Percentiles rank a stretch among this genome's conserved stretches.
Conservation (phyloP, 1,140 invertebrate genomes). For the Musca domestica region DNA sequence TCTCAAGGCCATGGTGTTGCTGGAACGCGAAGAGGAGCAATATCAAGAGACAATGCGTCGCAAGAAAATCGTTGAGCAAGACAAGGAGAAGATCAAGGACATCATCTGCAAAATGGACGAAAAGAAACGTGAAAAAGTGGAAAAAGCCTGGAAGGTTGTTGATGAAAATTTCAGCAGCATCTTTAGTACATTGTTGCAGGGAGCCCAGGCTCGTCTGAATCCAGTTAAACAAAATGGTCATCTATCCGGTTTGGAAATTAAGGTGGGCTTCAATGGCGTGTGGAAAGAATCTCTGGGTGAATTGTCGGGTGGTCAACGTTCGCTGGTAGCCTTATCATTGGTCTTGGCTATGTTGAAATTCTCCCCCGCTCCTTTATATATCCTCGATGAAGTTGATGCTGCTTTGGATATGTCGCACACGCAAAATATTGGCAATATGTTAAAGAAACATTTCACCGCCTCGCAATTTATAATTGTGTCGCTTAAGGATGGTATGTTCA, state of each 20-base stretch:
- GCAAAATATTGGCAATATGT: slow-evolving; percentile 97
- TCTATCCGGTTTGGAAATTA: slow-evolving; percentile 86
- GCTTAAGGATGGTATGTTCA: slow-evolving; percentile 99
- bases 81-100: slow-evolving; percentile 77
- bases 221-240: slow-evolving; percentile 71
- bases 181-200: slow-evolving; percentile 87
- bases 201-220: slow-evolving; percentile 80
- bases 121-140: slow-evolving; percentile 80
- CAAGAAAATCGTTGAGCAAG: slow-evolving; percentile 80
- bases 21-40: slow-evolving; percentile 84
- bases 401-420: slow-evolving; percentile 98
- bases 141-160: slow-evolving; percentile 79
- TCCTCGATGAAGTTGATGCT: slow-evolving; percentile 98
- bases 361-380: slow-evolving; percentile 97
- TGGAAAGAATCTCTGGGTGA: slow-evolving; percentile 97
- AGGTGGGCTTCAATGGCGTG: slow-evolving; percentile 87
- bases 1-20: slow-evolving; percentile 79
- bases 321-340: slow-evolving; percentile 92
- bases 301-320: slow-evolving; percentile 94
- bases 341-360: slow-evolving; percentile 95
- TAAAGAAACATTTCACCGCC: slow-evolving; percentile 89
- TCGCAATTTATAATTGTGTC: slow-evolving; percentile 99
- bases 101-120: slow-evolving; percentile 86
- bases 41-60: slow-evolving; percentile 79
- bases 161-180: slow-evolving; percentile 95